These are phyloP conservation scores for Spodoptera picta DNA, from an alignment of 2,888 invertebrate genomes.

Conservation along the genomic window DNA sequence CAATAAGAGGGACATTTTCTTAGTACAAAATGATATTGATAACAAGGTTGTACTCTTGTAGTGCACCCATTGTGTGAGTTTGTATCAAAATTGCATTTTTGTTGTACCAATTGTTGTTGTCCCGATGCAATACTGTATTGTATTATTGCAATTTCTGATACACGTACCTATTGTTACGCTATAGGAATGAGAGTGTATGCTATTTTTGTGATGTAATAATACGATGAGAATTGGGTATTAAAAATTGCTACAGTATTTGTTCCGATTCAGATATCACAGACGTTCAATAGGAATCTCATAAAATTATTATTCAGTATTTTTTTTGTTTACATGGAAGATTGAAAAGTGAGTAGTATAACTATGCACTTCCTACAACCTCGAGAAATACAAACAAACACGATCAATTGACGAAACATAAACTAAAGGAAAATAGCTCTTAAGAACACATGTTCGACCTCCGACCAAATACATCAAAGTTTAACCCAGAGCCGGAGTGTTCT, in stretches of 20 bases:
- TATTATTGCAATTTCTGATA: conserved; percentile 34
- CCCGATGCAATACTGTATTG: conserved; percentile 23
- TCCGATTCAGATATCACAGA: no score
- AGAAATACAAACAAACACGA: no score
- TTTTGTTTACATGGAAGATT: no score
- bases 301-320: no score
- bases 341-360: no score
- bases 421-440: conserved; percentile 23
- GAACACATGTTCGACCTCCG: conserved; percentile 12
- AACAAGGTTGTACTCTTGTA: conserved; percentile 42
- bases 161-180: conserved; percentile 40
- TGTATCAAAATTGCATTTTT: conserved; percentile 62
- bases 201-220: conserved; percentile 20
- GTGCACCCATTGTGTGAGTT: conserved; percentile 44
- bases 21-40: conserved; percentile 45
- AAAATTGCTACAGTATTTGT: no score
- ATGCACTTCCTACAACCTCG: no score
- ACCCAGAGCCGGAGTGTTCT: conserved; percentile 49
- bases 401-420: conserved; percentile 1
- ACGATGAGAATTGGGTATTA: conserved; percentile 1
- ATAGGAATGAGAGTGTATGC: conserved; percentile 16
- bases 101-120: conserved; percentile 44
- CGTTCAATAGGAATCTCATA: no score
- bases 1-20: conserved; percentile 52
- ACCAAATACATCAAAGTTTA: conserved; percentile 52